Evolutionary conservation across 1,140 invertebrate genomes (phyloP), one percentile per base, ranked within the genome.

Genomic region (Lepidurus couesii): DNA sequence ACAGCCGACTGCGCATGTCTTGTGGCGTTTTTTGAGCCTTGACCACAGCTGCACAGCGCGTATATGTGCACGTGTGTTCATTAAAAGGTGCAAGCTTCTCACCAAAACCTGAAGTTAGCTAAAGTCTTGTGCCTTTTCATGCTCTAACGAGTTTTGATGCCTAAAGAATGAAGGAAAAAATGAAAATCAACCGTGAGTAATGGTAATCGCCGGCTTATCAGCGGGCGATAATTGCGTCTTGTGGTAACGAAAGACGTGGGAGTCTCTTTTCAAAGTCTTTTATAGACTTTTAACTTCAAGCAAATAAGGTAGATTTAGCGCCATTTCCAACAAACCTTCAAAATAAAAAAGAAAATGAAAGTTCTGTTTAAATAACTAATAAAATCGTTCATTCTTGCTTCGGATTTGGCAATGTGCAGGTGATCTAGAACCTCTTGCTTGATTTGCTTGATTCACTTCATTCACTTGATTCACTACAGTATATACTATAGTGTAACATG

Each of bases 221-320:
- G 53, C 34, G 53, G 53, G 13, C 13, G 53, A 65, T 65, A 65
- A 65, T 65, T n/a, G n/a, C 53, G 16, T 65, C 53, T 13, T 16
- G 53, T 65, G 53, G 53, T 65, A 65, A 16, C 21, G 53, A 65
- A n/a, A 13, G n/a, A n/a, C 53, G 53, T 65, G 53, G 53, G 53
- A 65, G 53, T 13, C 53, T n/a, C 34, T 34, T 34, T 21, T 13
- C 8, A 1, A 65, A n/a, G 53, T n/a, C 53, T 65, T 65, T 65
- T 16, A 21, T n/a, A 3, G 21, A 9, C 6, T 65, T 65, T 65
- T 0, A 7, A 65, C 16, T 7, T 16, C 13, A 13, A 21, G 6
- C 3, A 34, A n/a, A 21, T 65, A 65, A 8, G 16, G 21, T 21
- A 65, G 21, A n/a, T 65, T 65, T 65, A n/a, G 5, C 13, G 53